phyloP scores from a whole-genome alignment of 2,888 invertebrate genomes.

The Tipula helvola region DNA sequence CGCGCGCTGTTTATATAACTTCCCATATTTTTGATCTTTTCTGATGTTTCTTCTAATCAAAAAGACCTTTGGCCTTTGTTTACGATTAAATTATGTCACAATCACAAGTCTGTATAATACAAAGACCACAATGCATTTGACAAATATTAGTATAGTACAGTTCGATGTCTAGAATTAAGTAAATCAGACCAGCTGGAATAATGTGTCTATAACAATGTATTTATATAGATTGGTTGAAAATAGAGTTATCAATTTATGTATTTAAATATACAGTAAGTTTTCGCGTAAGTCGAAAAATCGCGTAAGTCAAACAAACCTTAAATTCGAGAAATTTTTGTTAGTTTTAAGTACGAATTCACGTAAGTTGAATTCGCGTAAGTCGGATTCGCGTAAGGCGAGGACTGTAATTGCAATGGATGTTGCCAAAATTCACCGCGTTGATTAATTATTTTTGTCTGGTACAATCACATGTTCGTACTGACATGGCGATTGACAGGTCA shows the following conservation, averaged over 20 bases:
- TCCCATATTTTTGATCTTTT: slow-evolving; percentile 11
- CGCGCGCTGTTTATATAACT: background rate
- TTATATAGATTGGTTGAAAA: background rate
- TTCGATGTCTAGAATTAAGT: background rate
- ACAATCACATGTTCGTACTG: too few species aligned
- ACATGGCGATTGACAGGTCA: background rate
- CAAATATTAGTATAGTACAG: background rate
- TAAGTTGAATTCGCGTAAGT: too few species aligned
- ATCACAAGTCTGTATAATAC: background rate
- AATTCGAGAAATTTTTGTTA: too few species aligned
- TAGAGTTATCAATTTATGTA: background rate
- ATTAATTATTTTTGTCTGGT: too few species aligned
- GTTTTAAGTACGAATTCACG: too few species aligned
- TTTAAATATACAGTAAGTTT: too few species aligned
- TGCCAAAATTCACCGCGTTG: background rate
- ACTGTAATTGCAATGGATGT: background rate
- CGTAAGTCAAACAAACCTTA: too few species aligned
- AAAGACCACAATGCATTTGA: background rate
- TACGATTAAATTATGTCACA: background rate
- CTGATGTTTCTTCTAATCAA: background rate
- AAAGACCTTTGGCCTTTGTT: background rate
- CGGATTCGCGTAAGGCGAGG: too few species aligned
- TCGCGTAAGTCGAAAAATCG: too few species aligned
- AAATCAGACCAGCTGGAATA: background rate
- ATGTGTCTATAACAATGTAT: background rate